A percentile compares a stretch with the other conserved stretches of the same genome.
Evolutionary conservation across 2,113 vertebrate species (phyloP).

Genomic region (Eublepharis macularius): DNA sequence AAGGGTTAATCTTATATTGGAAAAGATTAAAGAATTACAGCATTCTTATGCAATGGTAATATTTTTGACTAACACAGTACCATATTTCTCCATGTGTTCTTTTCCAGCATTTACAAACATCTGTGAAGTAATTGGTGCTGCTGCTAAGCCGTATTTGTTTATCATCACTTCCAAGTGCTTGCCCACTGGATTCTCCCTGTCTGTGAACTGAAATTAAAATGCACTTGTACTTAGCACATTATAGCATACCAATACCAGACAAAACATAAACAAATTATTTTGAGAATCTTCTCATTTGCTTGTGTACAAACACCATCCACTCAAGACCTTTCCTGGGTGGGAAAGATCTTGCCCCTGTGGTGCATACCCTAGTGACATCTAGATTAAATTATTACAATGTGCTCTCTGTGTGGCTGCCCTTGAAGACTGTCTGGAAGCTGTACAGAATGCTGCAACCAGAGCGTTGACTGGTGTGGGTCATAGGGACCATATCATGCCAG

Average conservation of each 20-base stretch:
- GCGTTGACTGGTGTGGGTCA: too few species aligned
- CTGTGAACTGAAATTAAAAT: constrained; percentile 67
- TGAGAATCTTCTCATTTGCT: not conserved
- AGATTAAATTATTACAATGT: too few species aligned
- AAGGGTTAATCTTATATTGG: too few species aligned
- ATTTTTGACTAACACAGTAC: constrained; percentile 66
- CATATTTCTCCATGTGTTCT: constrained; percentile 96
- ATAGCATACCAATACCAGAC: not conserved
- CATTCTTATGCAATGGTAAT: not conserved
- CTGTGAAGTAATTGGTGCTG: constrained; percentile 82
- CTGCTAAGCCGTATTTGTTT: constrained; percentile 80
- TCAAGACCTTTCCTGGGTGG: not conserved
- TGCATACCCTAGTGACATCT: too few species aligned
- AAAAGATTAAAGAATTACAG: too few species aligned
- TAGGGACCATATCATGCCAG: too few species aligned
- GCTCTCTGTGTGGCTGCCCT: too few species aligned
- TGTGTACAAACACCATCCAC: not conserved
- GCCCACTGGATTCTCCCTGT: constrained; percentile 84
- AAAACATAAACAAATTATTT: not conserved
- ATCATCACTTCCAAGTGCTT: constrained; percentile 89
- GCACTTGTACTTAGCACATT: not conserved
- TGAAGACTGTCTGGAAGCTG: too few species aligned
- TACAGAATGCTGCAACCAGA: too few species aligned
- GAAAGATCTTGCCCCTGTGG: too few species aligned
- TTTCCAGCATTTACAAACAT: constrained; percentile 88